Conservation (phyloP, 2,797 vertebrate species). For the Pipistrellus pipistrellus region DNA sequence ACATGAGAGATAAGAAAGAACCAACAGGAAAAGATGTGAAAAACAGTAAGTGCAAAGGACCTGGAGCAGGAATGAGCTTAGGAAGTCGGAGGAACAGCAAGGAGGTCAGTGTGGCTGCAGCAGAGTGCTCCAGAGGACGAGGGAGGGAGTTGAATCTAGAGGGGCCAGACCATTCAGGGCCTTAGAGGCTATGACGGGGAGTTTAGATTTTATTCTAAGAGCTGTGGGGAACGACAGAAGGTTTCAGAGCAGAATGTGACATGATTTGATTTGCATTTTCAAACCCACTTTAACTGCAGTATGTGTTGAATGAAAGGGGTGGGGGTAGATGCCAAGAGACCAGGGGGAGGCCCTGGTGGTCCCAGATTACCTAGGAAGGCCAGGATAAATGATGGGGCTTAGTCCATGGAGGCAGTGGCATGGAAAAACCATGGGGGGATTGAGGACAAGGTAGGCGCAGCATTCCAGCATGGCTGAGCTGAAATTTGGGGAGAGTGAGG, state of each 20-base stretch:
- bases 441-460: background rate
- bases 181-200: background rate
- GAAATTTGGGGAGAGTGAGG: background rate
- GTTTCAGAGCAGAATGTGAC: background rate
- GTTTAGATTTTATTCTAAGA: background rate
- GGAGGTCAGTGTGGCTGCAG: background rate
- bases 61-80: background rate
- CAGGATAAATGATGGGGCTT: background rate
- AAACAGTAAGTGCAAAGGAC: background rate
- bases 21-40: background rate
- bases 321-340: background rate
- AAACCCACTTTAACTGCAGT: background rate
- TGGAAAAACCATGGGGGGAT: background rate
- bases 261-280: background rate
- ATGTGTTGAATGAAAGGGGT: background rate
- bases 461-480: background rate
- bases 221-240: background rate
- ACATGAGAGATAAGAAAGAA: background rate
- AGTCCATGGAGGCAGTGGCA: background rate
- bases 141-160: background rate
- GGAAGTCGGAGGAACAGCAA: background rate
- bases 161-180: background rate
- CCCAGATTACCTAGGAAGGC: background rate
- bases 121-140: no score
- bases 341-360: rapidly evolving